These are phyloP conservation scores for Chionodraco myersi DNA, from an alignment of 2,113 vertebrate genomes.

Conservation along the genomic window DNA sequence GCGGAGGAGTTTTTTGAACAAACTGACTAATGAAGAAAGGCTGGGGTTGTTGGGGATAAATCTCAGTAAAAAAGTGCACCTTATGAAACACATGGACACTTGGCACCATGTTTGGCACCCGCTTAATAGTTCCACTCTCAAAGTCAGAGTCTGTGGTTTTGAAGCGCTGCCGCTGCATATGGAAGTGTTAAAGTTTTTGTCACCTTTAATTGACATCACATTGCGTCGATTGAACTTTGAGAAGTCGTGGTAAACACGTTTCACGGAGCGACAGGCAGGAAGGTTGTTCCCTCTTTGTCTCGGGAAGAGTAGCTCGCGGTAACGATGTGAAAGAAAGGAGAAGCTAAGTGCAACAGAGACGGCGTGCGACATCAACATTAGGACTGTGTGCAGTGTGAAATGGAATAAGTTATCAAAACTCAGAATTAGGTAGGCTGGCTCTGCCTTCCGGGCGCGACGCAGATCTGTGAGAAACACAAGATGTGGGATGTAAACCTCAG, in stretches of 20 bases:
- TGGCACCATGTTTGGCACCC: constrained; percentile 73
- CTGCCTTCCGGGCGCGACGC: constrained; percentile 63
- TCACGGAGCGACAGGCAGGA: constrained; percentile 26
- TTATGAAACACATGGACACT: constrained; percentile 78
- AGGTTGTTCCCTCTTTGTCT: constrained; percentile 31
- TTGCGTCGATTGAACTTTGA: constrained; percentile 73
- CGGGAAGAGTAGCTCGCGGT: constrained; percentile 51
- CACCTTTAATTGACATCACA: constrained; percentile 86
- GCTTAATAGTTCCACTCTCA: constrained; percentile 67
- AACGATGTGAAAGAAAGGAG: constrained; percentile 43
- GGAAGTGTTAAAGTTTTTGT: constrained; percentile 83
- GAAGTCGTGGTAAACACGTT: constrained; percentile 76
- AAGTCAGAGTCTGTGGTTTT: constrained; percentile 73
- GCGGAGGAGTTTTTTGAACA: neutral
- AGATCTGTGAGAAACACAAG: constrained; percentile 45
- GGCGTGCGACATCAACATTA: constrained; percentile 68
- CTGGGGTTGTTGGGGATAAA: constrained; percentile 63
- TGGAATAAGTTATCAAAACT: constrained; percentile 74
- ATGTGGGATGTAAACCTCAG: constrained; percentile 60
- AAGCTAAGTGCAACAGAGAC: constrained; percentile 52
- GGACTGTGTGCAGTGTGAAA: constrained; percentile 54
- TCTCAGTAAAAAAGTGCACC: constrained; percentile 59
- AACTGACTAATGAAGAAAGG: constrained; percentile 44
- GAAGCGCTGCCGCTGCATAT: constrained; percentile 74
- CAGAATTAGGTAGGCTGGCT: constrained; percentile 69